Evolutionary conservation across 2,797 vertebrate genomes (phyloP).

Genomic region (Numenius phaeopus): DNA sequence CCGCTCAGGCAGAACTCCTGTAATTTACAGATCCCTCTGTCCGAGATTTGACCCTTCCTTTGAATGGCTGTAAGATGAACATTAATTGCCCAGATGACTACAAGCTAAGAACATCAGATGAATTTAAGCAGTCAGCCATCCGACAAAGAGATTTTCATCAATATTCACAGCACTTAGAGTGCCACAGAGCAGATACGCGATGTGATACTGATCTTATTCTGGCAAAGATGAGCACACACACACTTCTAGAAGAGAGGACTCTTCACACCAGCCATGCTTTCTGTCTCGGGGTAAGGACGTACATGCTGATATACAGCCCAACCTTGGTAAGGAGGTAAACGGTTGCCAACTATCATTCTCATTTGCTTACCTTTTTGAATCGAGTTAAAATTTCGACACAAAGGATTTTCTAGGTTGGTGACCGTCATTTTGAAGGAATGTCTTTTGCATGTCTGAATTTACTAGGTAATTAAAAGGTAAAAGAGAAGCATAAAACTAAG

Average conservation of each 20-base stretch:
- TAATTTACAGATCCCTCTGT: neutral
- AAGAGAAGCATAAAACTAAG: neutral
- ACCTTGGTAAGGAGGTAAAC: neutral
- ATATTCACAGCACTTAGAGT: conserved; percentile 34
- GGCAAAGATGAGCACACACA: neutral
- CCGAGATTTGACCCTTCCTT: neutral
- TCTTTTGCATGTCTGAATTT: neutral
- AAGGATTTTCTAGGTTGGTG: neutral
- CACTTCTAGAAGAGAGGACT: neutral
- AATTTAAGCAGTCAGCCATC: conserved; percentile 59
- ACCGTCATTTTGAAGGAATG: neutral
- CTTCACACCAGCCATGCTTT: neutral
- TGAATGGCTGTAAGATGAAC: neutral
- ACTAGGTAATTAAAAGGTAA: neutral
- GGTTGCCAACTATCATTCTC: neutral
- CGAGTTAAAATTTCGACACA: neutral
- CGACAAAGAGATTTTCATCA: conserved; percentile 51
- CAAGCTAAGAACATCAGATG: conserved; percentile 6
- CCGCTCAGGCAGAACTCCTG: neutral
- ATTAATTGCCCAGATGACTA: conserved; percentile 55
- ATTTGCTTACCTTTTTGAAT: neutral
- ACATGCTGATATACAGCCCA: neutral
- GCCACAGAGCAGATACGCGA: conserved; percentile 25
- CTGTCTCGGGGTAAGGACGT: neutral
- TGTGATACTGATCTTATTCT: neutral